phyloP scores from a whole-genome alignment of 2,888 invertebrate genomes.

The Drosophila meridionalis region DNA sequence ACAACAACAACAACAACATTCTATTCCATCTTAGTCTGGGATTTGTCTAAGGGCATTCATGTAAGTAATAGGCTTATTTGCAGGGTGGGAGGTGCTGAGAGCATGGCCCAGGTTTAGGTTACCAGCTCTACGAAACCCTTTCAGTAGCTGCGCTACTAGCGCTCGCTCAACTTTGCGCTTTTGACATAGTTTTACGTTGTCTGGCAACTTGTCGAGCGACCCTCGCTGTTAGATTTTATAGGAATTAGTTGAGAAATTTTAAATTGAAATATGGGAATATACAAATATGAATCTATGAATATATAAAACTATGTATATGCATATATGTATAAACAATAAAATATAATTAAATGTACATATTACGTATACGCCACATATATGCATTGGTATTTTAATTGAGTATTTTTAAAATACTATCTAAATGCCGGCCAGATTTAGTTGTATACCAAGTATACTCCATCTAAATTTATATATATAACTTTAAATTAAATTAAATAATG shows the following conservation, averaged over 20 bases:
- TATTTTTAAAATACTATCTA: neutral
- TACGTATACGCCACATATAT: neutral
- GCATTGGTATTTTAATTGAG: neutral
- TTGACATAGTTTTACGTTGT: conserved; percentile 38
- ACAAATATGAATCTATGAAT: neutral
- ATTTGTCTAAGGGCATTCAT: conserved; percentile 57
- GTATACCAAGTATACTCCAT: neutral
- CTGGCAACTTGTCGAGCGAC: conserved; percentile 30
- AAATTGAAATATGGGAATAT: neutral
- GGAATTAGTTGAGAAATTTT: too few relatives aligned
- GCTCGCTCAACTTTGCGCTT: neutral
- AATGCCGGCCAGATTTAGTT: neutral
- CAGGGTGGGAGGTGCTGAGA: conserved; percentile 4
- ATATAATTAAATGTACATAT: neutral
- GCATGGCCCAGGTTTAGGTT: conserved; percentile 12
- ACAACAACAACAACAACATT: neutral
- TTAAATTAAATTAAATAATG: neutral
- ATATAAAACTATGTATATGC: neutral
- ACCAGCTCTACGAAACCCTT: conserved; percentile 12
- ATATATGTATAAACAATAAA: neutral
- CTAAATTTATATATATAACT: neutral
- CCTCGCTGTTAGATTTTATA: neutral
- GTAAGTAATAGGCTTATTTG: conserved; percentile 75
- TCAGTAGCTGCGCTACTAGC: neutral
- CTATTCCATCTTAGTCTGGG: conserved; percentile 21